Percentiles rank a stretch among this genome's conserved stretches.
Conservation (phyloP, 2,113 vertebrate genomes). For the Rhynchomys soricoides region DNA sequence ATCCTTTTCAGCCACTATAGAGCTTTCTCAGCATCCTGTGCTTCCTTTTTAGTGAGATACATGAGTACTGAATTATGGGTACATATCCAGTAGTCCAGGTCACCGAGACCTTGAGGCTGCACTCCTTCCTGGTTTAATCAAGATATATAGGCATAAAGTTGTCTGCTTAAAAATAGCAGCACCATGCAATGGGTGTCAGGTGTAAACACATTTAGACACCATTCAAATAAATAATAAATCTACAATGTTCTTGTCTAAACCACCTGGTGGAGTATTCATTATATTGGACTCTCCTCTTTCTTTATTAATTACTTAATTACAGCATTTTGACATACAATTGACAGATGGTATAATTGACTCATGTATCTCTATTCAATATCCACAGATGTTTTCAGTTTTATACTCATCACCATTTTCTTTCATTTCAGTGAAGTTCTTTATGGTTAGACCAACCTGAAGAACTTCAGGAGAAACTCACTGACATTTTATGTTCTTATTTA, state of each 20-base stretch:
- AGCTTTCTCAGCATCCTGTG: not conserved
- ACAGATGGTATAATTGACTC: not conserved
- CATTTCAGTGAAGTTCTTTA: not conserved
- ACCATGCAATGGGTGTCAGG: not conserved
- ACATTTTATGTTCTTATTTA: not conserved
- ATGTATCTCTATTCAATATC: not conserved
- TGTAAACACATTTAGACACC: not conserved
- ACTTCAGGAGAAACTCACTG: not conserved
- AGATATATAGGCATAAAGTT: not conserved
- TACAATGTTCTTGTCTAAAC: not conserved
- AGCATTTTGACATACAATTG: not conserved
- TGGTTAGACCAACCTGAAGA: not conserved
- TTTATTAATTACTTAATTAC: not conserved
- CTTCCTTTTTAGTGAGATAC: not conserved
- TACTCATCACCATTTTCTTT: not conserved
- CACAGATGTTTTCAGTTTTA: not conserved
- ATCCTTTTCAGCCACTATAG: not conserved
- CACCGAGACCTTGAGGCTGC: not conserved
- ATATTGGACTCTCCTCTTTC: not conserved
- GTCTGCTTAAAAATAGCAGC: not conserved
- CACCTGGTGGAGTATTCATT: too few relatives aligned
- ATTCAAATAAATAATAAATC: not conserved
- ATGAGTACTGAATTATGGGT: fast-evolving
- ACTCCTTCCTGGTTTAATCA: not conserved
- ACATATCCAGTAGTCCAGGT: not conserved